Conservation (phyloP, 2,888 invertebrate species). For the Caenorhabditis doughertyi region DNA sequence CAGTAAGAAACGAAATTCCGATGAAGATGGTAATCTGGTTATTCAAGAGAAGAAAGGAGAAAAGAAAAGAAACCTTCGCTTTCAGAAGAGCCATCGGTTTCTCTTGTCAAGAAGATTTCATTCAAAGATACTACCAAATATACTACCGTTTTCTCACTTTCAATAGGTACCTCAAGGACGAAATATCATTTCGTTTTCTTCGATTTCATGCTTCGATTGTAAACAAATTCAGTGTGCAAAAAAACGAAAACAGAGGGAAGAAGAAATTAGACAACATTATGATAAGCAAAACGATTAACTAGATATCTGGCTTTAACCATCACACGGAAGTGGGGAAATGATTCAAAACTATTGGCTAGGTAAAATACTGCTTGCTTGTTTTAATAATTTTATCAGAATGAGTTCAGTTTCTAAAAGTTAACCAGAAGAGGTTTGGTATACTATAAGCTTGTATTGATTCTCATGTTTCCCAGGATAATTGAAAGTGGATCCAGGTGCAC, state of each 20-base stretch:
- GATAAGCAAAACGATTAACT: too few relatives aligned
- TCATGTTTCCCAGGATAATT: too few relatives aligned
- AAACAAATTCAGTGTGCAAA: conserved; percentile 37
- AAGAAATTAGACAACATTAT: conserved; percentile 2
- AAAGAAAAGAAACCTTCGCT: conserved; percentile 31
- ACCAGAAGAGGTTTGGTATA: too few relatives aligned
- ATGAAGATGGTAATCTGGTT: conserved; percentile 41
- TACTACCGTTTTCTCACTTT: conserved; percentile 42
- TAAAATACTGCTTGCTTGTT: too few relatives aligned
- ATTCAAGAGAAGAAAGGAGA: neutral
- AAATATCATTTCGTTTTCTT: conserved; percentile 35
- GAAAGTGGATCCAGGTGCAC: too few relatives aligned
- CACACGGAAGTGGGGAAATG: too few relatives aligned
- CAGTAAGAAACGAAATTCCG: conserved; percentile 24
- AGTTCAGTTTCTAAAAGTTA: too few relatives aligned
- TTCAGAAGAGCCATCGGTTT: conserved; percentile 37
- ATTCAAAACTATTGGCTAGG: too few relatives aligned
- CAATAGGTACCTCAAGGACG: conserved; percentile 42
- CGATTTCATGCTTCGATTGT: conserved; percentile 58
- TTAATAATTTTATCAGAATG: too few relatives aligned
- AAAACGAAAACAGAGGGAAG: neutral
- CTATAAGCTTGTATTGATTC: too few relatives aligned
- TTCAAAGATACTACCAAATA: conserved; percentile 33
- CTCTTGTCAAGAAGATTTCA: conserved; percentile 27
- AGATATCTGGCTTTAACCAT: too few relatives aligned